Conservation (phyloP, 2,113 vertebrate genomes). For the Vidua macroura region DNA sequence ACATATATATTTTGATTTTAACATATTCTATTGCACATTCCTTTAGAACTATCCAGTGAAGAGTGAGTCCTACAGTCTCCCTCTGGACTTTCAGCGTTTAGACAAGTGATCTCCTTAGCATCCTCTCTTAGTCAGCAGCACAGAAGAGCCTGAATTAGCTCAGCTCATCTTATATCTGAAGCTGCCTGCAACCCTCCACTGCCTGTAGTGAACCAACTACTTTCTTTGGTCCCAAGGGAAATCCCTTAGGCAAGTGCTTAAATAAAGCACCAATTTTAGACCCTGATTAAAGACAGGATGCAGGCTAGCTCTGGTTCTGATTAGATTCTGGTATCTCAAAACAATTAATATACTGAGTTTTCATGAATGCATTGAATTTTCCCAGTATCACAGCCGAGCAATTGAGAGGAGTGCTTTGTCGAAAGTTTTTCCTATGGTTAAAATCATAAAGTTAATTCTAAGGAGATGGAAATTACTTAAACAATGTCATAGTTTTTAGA, state of each 20-base stretch:
- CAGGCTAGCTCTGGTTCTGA: neutral
- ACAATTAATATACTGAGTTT: neutral
- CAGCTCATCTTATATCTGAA: neutral
- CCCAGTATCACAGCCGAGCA: neutral
- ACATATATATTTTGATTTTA: neutral
- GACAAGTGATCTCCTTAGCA: neutral
- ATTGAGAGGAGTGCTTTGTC: neutral
- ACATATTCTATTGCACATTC: neutral
- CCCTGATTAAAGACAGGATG: neutral
- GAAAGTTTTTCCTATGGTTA: neutral
- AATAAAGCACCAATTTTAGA: neutral
- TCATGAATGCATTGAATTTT: neutral
- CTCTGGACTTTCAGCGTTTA: neutral
- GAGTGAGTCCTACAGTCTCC: neutral
- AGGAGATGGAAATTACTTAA: neutral
- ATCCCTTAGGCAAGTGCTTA: neutral
- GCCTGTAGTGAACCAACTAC: neutral
- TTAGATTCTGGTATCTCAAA: neutral
- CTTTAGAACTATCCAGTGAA: neutral
- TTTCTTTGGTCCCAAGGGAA: neutral
- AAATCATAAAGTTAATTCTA: neutral
- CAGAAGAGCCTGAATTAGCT: neutral
- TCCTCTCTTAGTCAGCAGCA: neutral
- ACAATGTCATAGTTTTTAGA: neutral
- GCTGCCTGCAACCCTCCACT: accelerated